Evolutionary conservation across 2,888 invertebrate species (phyloP), one percentile per base, ranked within the genome.

Genomic region (Onthophagus sagittarius): DNA sequence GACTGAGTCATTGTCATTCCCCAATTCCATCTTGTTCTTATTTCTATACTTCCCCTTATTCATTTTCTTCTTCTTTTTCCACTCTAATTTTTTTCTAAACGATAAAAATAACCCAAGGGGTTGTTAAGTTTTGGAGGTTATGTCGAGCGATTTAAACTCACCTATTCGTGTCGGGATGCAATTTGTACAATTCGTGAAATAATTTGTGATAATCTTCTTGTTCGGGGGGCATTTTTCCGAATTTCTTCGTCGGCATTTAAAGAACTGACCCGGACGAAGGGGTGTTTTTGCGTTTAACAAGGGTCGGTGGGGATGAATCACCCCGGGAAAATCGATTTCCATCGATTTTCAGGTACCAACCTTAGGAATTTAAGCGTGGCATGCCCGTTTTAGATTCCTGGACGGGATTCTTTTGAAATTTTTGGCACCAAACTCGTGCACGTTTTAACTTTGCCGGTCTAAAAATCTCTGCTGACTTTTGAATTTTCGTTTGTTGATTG

Each of bases 41-140:
- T 82, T 81, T 75, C 83, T 83, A 33, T 78, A 81, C 62, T 81
- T 81, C 23, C 77, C 78, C 78, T 85, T 85, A 0, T 76, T 53
- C n/a, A 79, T 76, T 77, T 85, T 85, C 76, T 85, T 85, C 76
- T 85, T 77, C 77, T 84, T 85, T 77, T 85, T 86, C 84, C 85
- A 85, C 77, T 86, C 85, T 73, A 83, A 79, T 63, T 82, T 81
- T 80, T 84, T 85, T 76, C 85, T 85, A 53, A 53, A 53, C 5
- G 39, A 53, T 7, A 11, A 7, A 53, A 53, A 9, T 53, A 63
- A 79, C 23, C 23, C 23, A 79, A 15, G 70, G 23, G 31, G 67
- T 67, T 15, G 31, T 69, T 72, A 39, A 71, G 39, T 62, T 63
- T 33, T 73, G 39, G 23, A n/a, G 74, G 74, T 74, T 76, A 76